A percentile compares a stretch with the other conserved stretches of the same genome.
phyloP scores from a whole-genome alignment of 2,113 vertebrate species.

The Aix galericulata region DNA sequence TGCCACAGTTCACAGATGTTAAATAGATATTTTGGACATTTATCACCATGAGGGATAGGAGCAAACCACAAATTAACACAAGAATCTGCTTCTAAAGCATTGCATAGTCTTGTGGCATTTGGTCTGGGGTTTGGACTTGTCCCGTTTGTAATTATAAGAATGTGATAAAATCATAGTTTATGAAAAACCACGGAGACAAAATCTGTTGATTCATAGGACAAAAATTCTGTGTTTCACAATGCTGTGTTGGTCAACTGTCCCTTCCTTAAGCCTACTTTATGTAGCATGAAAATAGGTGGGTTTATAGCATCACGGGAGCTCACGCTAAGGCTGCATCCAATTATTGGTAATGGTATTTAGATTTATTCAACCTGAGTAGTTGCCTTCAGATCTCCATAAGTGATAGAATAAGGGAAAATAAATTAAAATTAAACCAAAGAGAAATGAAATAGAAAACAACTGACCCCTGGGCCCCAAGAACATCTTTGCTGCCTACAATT shows the following conservation, averaged over 20 bases:
- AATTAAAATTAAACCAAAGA: constrained; percentile 67
- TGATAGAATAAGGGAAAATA: constrained; percentile 57
- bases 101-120: neutral
- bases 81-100: neutral
- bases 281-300: neutral
- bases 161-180: constrained; percentile 26
- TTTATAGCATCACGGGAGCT: neutral
- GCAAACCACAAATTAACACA: neutral
- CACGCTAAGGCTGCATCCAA: neutral
- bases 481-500: constrained; percentile 9
- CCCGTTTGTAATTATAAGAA: neutral
- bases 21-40: neutral
- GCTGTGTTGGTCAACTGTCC: neutral
- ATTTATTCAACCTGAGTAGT: constrained; percentile 60
- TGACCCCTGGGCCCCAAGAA: constrained; percentile 46
- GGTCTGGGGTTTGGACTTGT: neutral
- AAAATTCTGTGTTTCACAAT: neutral
- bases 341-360: constrained; percentile 59
- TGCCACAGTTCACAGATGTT: neutral
- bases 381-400: constrained; percentile 6
- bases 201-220: neutral
- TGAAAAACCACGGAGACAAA: constrained; percentile 33
- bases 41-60: neutral
- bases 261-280: neutral
- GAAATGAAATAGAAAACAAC: constrained; percentile 38